Conservation (phyloP, 2,888 invertebrate species). For the Rhamnusium bicolor region DNA sequence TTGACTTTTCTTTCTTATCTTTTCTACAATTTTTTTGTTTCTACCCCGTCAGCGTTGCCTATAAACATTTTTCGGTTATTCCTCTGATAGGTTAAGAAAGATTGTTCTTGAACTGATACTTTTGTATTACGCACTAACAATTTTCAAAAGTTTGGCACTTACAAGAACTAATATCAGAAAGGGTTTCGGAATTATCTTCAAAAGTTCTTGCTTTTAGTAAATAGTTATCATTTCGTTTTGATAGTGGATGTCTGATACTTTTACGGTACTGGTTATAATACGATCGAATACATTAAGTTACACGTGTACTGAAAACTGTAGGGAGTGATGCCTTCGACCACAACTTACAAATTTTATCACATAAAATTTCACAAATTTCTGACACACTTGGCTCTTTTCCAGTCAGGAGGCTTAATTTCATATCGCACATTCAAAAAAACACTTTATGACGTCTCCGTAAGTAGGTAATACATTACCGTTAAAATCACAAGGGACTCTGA, state of each 20-base stretch:
- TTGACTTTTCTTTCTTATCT: background rate
- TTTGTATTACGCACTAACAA: background rate
- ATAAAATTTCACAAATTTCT: too few relatives aligned
- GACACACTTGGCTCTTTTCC: background rate
- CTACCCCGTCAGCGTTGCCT: background rate
- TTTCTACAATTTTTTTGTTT: background rate
- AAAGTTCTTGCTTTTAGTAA: too few relatives aligned
- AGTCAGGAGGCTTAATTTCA: background rate
- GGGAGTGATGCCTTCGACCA: too few relatives aligned
- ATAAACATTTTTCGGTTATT: background rate
- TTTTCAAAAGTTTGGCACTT: background rate
- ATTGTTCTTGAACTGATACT: background rate
- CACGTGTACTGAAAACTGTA: too few relatives aligned
- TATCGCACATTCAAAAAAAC: background rate
- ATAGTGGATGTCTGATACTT: too few relatives aligned
- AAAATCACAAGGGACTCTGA: conserved; percentile 2
- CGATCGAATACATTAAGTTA: too few relatives aligned
- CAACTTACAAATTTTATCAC: too few relatives aligned
- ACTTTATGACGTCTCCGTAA: background rate
- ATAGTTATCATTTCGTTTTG: too few relatives aligned
- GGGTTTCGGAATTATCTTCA: too few relatives aligned
- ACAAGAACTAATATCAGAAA: too few relatives aligned
- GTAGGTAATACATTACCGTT: too few relatives aligned
- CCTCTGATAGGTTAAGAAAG: background rate
- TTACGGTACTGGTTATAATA: too few relatives aligned